A percentile compares a stretch with the other conserved stretches of the same genome.
Evolutionary conservation across 2,113 vertebrate genomes (phyloP).

Genomic region (Aegithalos caudatus): DNA sequence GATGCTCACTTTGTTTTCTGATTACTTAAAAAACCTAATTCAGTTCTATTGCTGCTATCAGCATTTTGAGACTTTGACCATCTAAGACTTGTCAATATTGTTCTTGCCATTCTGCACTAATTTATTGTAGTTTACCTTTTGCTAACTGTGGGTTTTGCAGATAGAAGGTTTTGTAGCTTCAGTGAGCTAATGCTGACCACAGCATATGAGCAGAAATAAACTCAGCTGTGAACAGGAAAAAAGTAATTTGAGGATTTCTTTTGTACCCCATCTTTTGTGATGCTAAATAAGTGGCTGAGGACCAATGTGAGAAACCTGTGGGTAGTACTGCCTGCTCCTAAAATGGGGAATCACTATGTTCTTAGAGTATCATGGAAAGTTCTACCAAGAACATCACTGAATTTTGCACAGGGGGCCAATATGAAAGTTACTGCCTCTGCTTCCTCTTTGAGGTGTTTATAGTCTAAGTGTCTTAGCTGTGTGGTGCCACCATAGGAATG

Average conservation of each 20-base stretch:
- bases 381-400: neutral
- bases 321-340: neutral
- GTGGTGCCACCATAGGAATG: neutral
- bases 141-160: slow-evolving; percentile 1
- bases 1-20: neutral
- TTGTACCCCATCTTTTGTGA: neutral
- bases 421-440: neutral
- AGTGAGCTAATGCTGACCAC: neutral
- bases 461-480: neutral
- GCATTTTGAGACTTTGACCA: slow-evolving; percentile 19
- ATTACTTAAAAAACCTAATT: slow-evolving; percentile 11
- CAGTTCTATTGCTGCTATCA: slow-evolving; percentile 41
- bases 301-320: neutral
- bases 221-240: neutral
- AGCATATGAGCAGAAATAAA: neutral
- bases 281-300: neutral
- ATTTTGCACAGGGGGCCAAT: neutral
- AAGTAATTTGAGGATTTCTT: neutral
- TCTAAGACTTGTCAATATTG: slow-evolving; percentile 42
- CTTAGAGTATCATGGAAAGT: neutral
- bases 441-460: neutral
- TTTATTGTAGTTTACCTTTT: slow-evolving; percentile 35
- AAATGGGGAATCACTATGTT: accelerated
- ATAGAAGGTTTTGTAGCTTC: neutral
- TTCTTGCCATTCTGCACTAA: slow-evolving; percentile 36